These are phyloP conservation scores for Zeus faber DNA, from an alignment of 2,113 vertebrate species.

Conservation along the genomic window DNA sequence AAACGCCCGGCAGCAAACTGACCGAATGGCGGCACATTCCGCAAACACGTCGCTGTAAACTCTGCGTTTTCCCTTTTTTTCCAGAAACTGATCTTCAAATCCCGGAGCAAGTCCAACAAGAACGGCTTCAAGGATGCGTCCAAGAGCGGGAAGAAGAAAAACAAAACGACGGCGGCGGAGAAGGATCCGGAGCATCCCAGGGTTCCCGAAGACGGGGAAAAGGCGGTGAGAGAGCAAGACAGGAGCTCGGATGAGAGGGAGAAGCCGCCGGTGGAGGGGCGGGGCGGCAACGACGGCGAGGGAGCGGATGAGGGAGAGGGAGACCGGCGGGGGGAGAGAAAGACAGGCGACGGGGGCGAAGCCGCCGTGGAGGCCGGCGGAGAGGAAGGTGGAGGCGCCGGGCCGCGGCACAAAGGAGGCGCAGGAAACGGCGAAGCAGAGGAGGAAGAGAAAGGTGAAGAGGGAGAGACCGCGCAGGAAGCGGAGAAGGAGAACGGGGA, in stretches of 20 bases:
- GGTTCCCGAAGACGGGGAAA: conserved; percentile 45
- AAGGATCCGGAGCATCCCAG: conserved; percentile 61
- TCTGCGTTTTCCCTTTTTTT: conserved; percentile 34
- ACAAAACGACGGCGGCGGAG: conserved; percentile 34
- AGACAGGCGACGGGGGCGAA: conserved; percentile 7
- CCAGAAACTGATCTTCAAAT: conserved; percentile 79
- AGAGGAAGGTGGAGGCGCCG: conserved; percentile 22
- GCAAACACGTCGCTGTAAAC: conserved; percentile 32
- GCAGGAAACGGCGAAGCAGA: conserved; percentile 8
- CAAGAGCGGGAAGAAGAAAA: conserved; percentile 72
- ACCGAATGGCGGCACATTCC: conserved; percentile 12
- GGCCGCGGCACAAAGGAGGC: conserved; percentile 3
- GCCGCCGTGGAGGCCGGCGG: neutral
- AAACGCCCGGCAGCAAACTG: conserved; percentile 19
- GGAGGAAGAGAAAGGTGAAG: conserved; percentile 15
- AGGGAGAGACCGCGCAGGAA: conserved; percentile 16
- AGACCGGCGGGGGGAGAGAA: conserved; percentile 22
- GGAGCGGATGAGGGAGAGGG: conserved; percentile 11
- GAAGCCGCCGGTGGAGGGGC: neutral
- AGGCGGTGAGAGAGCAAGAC: conserved; percentile 37
- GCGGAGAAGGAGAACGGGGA: conserved; percentile 29
- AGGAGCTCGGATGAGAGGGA: neutral
- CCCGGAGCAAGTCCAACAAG: conserved; percentile 74
- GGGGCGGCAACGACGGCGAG: conserved; percentile 6
- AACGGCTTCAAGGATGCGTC: conserved; percentile 68